A percentile compares a stretch with the other conserved stretches of the same genome.
These are phyloP conservation scores for Campopleginae sp. DNA, from an alignment of 2,888 invertebrate genomes.

Conservation along the genomic window DNA sequence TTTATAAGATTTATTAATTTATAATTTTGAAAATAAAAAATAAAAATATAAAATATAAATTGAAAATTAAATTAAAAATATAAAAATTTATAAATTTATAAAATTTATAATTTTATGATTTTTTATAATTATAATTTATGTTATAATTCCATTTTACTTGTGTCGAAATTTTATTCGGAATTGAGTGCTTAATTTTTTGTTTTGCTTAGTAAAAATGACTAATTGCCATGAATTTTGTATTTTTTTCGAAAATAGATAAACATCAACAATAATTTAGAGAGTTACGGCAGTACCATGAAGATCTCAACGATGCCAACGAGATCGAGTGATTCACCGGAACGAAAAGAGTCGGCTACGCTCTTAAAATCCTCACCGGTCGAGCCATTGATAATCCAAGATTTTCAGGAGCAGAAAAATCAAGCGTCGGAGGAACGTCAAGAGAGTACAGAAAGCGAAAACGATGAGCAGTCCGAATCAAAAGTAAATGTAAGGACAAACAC, in stretches of 20 bases:
- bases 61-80: too few species aligned
- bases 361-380: slow-evolving; percentile 73
- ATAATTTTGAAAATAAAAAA: too few species aligned
- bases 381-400: slow-evolving; percentile 65
- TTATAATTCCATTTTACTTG: neutral
- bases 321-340: slow-evolving; percentile 76
- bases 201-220: neutral
- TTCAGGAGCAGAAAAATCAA: slow-evolving; percentile 61
- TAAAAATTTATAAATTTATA: too few species aligned
- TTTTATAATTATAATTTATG: too few species aligned
- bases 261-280: slow-evolving; percentile 78
- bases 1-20: too few species aligned
- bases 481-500: slow-evolving; percentile 74
- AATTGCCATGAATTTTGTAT: neutral
- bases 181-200: neutral
- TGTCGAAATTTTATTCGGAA: neutral
- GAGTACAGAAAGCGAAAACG: slow-evolving; percentile 56
- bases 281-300: slow-evolving; percentile 79
- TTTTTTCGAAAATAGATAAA: slow-evolving; percentile 72
- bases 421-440: slow-evolving; percentile 55
- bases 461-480: slow-evolving; percentile 76
- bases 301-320: slow-evolving; percentile 79
- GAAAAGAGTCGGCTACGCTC: slow-evolving; percentile 75
- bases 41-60: too few species aligned
- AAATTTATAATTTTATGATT: too few species aligned